These are phyloP conservation scores for Elaphurus davidianus DNA, from an alignment of 2,113 vertebrate genomes.

Conservation along the genomic window DNA sequence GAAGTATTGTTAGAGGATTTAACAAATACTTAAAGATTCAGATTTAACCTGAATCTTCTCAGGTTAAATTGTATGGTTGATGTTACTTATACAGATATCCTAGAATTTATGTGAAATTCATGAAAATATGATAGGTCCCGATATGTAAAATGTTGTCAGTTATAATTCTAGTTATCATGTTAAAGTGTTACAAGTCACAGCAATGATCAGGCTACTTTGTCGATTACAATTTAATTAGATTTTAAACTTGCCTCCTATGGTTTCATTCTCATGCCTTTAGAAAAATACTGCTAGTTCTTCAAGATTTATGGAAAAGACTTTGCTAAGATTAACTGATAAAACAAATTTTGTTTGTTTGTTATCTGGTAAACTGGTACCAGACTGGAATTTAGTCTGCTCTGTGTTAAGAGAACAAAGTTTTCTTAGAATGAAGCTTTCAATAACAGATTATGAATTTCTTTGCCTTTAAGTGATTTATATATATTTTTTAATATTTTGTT, in stretches of 20 bases:
- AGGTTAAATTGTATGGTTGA: neutral
- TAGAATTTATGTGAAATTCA: neutral
- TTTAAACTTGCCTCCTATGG: neutral
- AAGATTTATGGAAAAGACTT: neutral
- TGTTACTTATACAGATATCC: neutral
- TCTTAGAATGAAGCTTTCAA: neutral
- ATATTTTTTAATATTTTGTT: neutral
- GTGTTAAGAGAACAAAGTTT: neutral
- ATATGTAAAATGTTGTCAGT: neutral
- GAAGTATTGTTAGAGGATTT: neutral
- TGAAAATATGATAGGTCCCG: neutral
- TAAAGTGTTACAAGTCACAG: neutral
- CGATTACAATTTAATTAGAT: neutral
- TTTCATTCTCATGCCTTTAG: neutral
- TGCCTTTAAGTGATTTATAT: neutral
- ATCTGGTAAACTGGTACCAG: neutral
- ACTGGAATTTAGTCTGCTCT: neutral
- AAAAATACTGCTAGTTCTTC: neutral
- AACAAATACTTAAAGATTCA: neutral
- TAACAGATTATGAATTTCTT: neutral
- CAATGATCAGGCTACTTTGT: neutral
- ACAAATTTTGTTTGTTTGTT: neutral
- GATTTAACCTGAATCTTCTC: neutral
- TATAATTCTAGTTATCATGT: neutral
- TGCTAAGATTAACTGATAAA: neutral